A percentile compares a stretch with the other conserved stretches of the same genome.
These are phyloP conservation scores for Cossypha niveicapilla DNA, from an alignment of 2,797 vertebrate genomes.

Conservation along the genomic window DNA sequence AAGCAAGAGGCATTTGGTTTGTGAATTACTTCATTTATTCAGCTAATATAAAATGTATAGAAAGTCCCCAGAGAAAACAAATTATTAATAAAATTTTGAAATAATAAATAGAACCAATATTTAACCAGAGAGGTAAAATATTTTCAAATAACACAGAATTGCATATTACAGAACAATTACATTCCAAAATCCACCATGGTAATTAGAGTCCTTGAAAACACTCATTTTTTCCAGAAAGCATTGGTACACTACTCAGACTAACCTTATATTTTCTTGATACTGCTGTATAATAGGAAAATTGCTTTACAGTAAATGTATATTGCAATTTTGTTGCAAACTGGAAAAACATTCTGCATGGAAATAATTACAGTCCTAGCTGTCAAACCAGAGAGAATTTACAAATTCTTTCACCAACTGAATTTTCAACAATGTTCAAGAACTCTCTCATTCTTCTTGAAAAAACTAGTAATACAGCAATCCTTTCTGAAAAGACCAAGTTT, in stretches of 20 bases:
- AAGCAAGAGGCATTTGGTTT: conserved; percentile 53
- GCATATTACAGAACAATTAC: neutral
- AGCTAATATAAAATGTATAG: conserved; percentile 77
- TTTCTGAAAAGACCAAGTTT: neutral
- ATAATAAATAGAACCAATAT: conserved; percentile 30
- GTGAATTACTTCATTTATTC: conserved; percentile 79
- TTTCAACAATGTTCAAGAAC: neutral
- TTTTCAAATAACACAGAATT: neutral
- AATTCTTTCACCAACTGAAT: too few species aligned
- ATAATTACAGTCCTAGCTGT: neutral
- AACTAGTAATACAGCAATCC: fast-evolving
- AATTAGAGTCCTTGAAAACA: neutral
- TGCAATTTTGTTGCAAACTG: neutral
- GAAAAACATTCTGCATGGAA: neutral
- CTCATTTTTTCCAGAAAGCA: neutral
- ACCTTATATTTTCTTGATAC: neutral
- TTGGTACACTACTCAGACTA: neutral
- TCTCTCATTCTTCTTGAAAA: neutral
- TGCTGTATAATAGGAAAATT: neutral
- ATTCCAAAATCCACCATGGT: neutral
- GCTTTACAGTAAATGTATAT: neutral
- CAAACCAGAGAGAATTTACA: neutral
- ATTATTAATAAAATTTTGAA: conserved; percentile 31
- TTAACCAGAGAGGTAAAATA: neutral
- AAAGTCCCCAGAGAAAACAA: conserved; percentile 3